Percentiles rank a stretch among this genome's conserved stretches.
Evolutionary conservation across 2,113 vertebrate genomes (phyloP).

Genomic region (Synchiropus splendidus): DNA sequence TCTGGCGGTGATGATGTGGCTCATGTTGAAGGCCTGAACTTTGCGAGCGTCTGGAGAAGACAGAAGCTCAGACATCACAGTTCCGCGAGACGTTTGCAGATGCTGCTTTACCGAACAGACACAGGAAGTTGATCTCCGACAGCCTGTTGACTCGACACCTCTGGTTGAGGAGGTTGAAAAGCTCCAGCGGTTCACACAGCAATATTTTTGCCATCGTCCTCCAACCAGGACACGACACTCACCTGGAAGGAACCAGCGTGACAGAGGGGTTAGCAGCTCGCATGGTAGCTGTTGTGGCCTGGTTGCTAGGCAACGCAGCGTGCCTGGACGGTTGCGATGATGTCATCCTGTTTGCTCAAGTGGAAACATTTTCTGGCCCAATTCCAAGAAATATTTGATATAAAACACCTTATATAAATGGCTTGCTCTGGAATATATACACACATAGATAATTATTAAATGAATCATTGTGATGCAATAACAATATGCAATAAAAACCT

Average conservation of each 20-base stretch:
- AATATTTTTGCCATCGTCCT: slow-evolving; percentile 63
- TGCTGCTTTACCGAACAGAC: slow-evolving; percentile 69
- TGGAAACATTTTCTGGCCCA: too few species aligned
- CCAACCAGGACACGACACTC: background rate
- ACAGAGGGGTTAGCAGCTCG: rapidly evolving
- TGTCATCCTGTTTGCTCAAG: background rate
- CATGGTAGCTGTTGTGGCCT: slow-evolving; percentile 2
- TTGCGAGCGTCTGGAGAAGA: too few species aligned
- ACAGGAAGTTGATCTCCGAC: slow-evolving; percentile 73
- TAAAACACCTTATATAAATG: too few species aligned
- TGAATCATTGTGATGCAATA: too few species aligned
- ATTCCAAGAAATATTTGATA: too few species aligned
- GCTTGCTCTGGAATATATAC: too few species aligned
- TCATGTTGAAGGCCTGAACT: too few species aligned
- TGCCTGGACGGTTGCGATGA: slow-evolving; percentile 9
- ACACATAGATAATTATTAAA: too few species aligned
- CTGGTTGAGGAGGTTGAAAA: slow-evolving; percentile 82
- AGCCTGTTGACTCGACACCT: slow-evolving; percentile 53
- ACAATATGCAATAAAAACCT: too few species aligned
- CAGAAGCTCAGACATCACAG: too few species aligned
- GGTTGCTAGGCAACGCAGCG: slow-evolving; percentile 21
- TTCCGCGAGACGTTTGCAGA: too few species aligned
- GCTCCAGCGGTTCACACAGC: slow-evolving; percentile 67
- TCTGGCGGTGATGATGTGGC: too few species aligned
- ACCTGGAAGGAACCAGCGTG: background rate